Evolutionary conservation across 2,888 invertebrate genomes (phyloP).

Genomic region (Dicycla oo): DNA sequence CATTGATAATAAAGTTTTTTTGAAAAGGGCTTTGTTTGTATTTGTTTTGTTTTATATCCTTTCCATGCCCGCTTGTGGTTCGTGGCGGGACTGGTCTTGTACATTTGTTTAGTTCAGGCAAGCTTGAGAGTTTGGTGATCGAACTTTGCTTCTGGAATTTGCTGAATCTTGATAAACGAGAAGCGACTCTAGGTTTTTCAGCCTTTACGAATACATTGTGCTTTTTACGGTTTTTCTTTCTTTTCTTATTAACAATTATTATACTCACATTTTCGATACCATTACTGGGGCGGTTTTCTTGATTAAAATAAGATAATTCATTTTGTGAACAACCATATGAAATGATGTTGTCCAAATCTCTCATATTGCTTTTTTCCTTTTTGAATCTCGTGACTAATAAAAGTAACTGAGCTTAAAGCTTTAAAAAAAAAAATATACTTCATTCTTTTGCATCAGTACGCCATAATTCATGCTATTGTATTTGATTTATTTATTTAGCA

Average conservation of each 20-base stretch:
- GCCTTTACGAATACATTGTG: slow-evolving; percentile 16
- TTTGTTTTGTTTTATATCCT: neutral
- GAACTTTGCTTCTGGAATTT: neutral
- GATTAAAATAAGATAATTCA: slow-evolving; percentile 13
- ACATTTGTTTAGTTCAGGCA: slow-evolving; percentile 42
- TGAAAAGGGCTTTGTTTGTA: slow-evolving; percentile 9
- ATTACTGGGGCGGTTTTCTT: slow-evolving; percentile 11
- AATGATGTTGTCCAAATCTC: slow-evolving; percentile 3
- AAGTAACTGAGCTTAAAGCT: neutral
- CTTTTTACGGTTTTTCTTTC: slow-evolving; percentile 29
- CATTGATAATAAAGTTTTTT: slow-evolving; percentile 34
- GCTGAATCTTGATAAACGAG: slow-evolving; percentile 29
- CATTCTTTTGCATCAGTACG: neutral
- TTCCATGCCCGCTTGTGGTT: slow-evolving; percentile 8
- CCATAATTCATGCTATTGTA: slow-evolving; percentile 3
- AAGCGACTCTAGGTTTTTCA: neutral
- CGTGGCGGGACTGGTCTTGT: neutral
- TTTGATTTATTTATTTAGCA: neutral
- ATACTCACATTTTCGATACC: slow-evolving; percentile 40
- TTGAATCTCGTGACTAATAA: neutral
- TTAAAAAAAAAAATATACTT: neutral
- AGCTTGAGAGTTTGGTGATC: slow-evolving; percentile 26
- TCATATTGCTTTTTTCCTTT: slow-evolving; percentile 20
- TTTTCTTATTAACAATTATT: slow-evolving; percentile 44
- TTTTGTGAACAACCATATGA: neutral